Evolutionary conservation across 2,113 vertebrate species (phyloP).

Genomic region (Stigmatopora nigra): DNA sequence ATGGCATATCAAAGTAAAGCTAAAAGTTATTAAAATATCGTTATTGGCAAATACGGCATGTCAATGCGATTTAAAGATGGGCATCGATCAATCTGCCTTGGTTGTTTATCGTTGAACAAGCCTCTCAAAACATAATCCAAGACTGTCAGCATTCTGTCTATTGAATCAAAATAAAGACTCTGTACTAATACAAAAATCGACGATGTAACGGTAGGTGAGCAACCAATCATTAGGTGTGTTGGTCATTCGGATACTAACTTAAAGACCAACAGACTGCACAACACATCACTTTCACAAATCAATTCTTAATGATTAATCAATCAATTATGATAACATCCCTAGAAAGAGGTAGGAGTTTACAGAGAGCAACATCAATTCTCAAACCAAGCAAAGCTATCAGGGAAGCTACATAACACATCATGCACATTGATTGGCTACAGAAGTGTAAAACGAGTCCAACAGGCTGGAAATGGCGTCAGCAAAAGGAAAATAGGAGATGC

Average conservation of each 20-base stretch:
- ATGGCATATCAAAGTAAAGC: not conserved
- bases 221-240: not conserved
- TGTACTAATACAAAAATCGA: not conserved
- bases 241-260: not conserved
- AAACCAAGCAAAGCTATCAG: not conserved
- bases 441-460: not conserved
- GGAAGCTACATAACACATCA: not conserved
- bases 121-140: not conserved
- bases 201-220: not conserved
- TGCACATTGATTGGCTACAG: not conserved
- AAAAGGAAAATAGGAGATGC: conserved; percentile 22
- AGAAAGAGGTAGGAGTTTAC: not conserved
- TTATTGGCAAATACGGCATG: too few relatives aligned
- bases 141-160: not conserved
- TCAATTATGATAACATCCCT: not conserved
- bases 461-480: conserved; percentile 7
- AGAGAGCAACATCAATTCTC: not conserved
- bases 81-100: not conserved
- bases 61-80: not conserved
- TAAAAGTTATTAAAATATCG: not conserved
- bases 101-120: not conserved
- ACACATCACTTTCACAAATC: not conserved
- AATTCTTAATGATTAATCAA: not conserved
- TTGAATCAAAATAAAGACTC: not conserved
- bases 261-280: not conserved